Evolutionary conservation across 1,140 invertebrate species (phyloP), one percentile per base, ranked within the genome.

Genomic region (Charaxes varanes): DNA sequence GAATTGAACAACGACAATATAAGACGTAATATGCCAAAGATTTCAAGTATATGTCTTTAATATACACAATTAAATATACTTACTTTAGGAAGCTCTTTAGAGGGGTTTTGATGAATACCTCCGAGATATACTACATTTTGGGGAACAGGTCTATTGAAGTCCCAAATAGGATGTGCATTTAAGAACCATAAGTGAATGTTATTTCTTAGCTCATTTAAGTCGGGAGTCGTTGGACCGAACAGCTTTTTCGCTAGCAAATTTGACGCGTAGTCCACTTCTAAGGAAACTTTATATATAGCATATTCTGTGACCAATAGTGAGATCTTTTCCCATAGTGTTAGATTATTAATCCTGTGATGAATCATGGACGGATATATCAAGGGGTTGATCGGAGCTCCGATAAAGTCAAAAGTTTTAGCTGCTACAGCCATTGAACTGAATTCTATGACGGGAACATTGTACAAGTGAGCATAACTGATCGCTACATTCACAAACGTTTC

Each of bases 121-220:
- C 74, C 80, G 33, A 87, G 61, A 34, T 74, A 58, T 4, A 87
- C 54, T 3, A 85, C 69, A 33, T 48, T 64, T 5, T 85, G 84
- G 10, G 78, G 62, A 4, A 73, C 46, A 3, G 87, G 76, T 10
- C 74, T 60, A 27, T 76, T 62, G 24, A 64, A 57, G 16, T 72
- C 53, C 49, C 85, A 67, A 7, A 76, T 53, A 2, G 71, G 74
- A 70, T 87, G 73, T 6, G 55, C 58, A 53, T 85, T 86, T 2
- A 85, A 36, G 41, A 91, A 82, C 6, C 88, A 19, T 59, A 90
- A 55, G 24, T 83, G 80, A 2, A 85, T 58, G 53, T 85, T 85
- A 33, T 66, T 62, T 13, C 69, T 60, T 4, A 49, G 32, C n/a
- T 62, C 42, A 10, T 22, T 24, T 2, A 48, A 23, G 73, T 85